These are phyloP conservation scores for Grapholita molesta DNA, from an alignment of 1,140 invertebrate species.

Conservation along the genomic window DNA sequence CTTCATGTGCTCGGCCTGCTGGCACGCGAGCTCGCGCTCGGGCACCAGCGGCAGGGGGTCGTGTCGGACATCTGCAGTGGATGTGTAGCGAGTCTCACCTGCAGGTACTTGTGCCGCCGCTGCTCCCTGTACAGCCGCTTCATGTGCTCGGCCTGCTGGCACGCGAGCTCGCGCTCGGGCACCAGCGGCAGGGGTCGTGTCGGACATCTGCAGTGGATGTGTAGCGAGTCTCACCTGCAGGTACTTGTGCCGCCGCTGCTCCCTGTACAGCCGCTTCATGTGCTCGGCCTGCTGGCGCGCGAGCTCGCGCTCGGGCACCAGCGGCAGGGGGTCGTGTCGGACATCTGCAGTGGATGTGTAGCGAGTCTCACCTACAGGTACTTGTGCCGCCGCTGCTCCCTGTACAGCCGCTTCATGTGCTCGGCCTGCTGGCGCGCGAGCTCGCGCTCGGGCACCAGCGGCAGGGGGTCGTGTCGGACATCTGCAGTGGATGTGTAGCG, in stretches of 20 bases:
- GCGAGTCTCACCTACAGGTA: conserved; percentile 79
- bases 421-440: neutral
- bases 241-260: neutral
- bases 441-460: neutral
- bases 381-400: neutral
- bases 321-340: neutral
- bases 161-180: no score
- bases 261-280: neutral
- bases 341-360: no score
- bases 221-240: conserved; percentile 83
- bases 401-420: neutral
- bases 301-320: neutral
- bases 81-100: no score
- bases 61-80: no score
- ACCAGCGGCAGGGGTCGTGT: no score
- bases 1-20: no score
- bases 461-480: neutral
- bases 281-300: neutral
- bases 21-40: no score
- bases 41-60: no score
- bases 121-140: neutral
- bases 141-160: no score
- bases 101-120: neutral
- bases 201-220: neutral
- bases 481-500: conserved; percentile 55